Base-by-base conservation (phyloP, 2,797 vertebrate species). In the Dryobates pubescens region DNA sequence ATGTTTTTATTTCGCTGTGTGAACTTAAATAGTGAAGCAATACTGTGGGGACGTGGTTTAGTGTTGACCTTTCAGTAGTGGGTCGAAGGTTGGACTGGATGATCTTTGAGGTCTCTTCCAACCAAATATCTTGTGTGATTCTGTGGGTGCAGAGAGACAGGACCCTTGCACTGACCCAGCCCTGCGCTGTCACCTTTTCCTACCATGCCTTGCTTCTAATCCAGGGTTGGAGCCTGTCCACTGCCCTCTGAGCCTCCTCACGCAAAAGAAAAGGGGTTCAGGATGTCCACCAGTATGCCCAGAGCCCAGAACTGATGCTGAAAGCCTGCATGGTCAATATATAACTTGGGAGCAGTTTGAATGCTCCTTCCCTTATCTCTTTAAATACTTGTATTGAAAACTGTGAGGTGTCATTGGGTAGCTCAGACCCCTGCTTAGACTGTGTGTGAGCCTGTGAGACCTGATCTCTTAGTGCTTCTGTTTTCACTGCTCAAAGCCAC, bases 401-500 rank as follows among this genome's bases (percentile, higher is more conserved):
- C 2, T 6, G 3, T 0, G 0, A 29, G 30, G 2, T 36, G 59
- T 76, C 47, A 27, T 78, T 3, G 18, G 14, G 22, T 71, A 73
- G 43, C 70, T 83, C 36, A 16, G 20, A 6, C 17, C 16, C 11
- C 53, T 49, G 34, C 53, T 84, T 15, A 41, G 22, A 7, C 5
- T 9, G 4, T 43, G 61, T 57, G 45, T 34, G 45, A 45, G 19
- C 16, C 30, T 0, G 0, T 16, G 41, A 49, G 74, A 24, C 10
- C 20, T 27, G 5, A 22, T 57, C 26, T 14, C 43, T 63, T 0
- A 0, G 73, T 65, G 30, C 17, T 57, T 54, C 57, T 57, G 17
- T 45, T 16, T 22, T 27, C 8, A 2, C 27, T 22, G 65, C n/a
- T 70, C 8, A 47, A 23, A 71, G 68, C 71, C 69, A 59, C 15